These are phyloP conservation scores for Scolopax bukidnonensis DNA, from an alignment of 2,797 vertebrate genomes.

Conservation along the genomic window DNA sequence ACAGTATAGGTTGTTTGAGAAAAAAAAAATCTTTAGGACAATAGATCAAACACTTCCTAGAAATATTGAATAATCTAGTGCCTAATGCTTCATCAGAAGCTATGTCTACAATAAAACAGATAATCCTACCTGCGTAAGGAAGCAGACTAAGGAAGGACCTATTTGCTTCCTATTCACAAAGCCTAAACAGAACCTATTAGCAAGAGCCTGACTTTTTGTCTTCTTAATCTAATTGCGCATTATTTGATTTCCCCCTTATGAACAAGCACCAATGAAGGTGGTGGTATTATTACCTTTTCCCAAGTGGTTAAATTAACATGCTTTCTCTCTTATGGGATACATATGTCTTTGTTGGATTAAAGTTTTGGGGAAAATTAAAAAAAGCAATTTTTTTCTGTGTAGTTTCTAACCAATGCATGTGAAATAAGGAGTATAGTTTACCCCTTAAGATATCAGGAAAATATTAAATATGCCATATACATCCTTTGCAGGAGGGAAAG, in stretches of 20 bases:
- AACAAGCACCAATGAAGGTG: background rate
- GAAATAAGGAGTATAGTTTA: background rate
- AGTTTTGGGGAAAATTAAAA: background rate
- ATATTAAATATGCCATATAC: background rate
- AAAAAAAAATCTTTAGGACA: background rate
- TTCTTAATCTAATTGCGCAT: background rate
- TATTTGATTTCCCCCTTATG: background rate
- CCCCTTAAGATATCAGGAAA: background rate
- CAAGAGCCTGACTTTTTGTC: background rate
- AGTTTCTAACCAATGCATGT: background rate
- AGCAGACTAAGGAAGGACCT: too few species aligned
- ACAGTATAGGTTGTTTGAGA: background rate
- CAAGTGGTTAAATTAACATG: background rate
- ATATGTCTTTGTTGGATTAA: background rate
- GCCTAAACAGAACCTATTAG: background rate
- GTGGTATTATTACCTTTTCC: background rate
- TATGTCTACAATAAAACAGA: background rate
- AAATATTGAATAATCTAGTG: background rate
- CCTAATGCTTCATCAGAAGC: background rate
- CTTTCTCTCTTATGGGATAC: background rate
- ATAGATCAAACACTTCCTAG: background rate
- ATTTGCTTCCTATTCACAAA: background rate
- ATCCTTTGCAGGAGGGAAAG: background rate
- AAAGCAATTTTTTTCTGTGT: background rate
- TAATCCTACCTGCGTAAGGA: background rate